Evolutionary conservation across 2,797 vertebrate species (phyloP).

Genomic region (Pagetopsis macropterus): DNA sequence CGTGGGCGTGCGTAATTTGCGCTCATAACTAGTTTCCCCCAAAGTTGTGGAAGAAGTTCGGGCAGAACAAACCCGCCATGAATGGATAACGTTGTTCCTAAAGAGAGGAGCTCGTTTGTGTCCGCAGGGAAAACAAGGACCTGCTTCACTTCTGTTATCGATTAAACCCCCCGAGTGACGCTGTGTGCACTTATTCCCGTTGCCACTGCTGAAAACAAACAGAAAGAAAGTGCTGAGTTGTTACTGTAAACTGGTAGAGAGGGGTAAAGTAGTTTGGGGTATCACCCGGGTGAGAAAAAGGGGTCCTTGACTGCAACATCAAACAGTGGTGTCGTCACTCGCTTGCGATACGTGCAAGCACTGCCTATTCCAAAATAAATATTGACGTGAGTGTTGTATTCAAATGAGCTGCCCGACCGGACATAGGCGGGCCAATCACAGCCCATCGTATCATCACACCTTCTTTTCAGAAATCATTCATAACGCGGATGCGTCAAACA

Average conservation of each 20-base stretch:
- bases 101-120: conserved; percentile 25
- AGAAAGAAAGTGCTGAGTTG: neutral
- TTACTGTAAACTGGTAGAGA: neutral
- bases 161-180: conserved; percentile 1
- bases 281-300: conserved; percentile 52
- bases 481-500: conserved; percentile 86
- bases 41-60: conserved; percentile 69
- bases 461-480: conserved; percentile 87
- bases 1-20: conserved; percentile 67
- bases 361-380: conserved; percentile 80
- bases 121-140: conserved; percentile 16
- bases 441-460: conserved; percentile 80
- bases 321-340: conserved; percentile 74
- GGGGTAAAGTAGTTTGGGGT: conserved; percentile 29
- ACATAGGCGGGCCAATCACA: conserved; percentile 79
- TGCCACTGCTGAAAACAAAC: conserved; percentile 14
- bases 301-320: conserved; percentile 70
- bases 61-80: conserved; percentile 31
- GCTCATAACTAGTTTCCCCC: conserved; percentile 49
- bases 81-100: conserved; percentile 53
- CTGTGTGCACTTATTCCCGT: conserved; percentile 12
- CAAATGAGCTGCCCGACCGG: conserved; percentile 76
- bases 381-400: conserved; percentile 80
- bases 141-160: conserved; percentile 5
- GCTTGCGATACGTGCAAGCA: conserved; percentile 53